Conservation (phyloP, 2,113 vertebrate species). For the Callionymus lyra region DNA sequence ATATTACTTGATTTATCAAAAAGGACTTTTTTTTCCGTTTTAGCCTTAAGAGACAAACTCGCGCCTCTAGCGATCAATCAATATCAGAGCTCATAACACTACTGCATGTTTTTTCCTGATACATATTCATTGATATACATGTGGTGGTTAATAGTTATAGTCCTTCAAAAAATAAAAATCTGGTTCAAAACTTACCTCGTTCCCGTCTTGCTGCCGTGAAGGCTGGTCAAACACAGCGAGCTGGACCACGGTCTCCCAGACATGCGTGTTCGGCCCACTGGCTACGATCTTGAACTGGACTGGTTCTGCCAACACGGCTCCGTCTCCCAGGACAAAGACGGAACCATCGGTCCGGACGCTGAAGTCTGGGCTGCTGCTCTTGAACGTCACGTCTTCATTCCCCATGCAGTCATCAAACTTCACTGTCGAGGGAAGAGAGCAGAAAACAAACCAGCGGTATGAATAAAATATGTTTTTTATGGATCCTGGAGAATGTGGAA, state of each 20-base stretch:
- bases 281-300: conserved; percentile 75
- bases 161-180: no score
- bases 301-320: conserved; percentile 66
- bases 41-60: no score
- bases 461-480: no score
- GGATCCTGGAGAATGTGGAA: no score
- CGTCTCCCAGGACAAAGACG: conserved; percentile 64
- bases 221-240: conserved; percentile 68
- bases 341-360: conserved; percentile 75
- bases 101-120: no score
- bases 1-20: no score
- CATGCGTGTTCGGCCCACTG: conserved; percentile 58
- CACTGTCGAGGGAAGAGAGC: conserved; percentile 63
- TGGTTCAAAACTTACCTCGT: conserved; percentile 64
- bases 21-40: no score
- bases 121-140: no score
- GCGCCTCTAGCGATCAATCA: no score
- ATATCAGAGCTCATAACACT: no score
- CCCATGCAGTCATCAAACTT: conserved; percentile 80
- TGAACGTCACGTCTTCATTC: conserved; percentile 69
- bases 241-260: conserved; percentile 75
- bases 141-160: no score
- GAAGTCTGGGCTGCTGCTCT: conserved; percentile 79
- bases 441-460: neutral
- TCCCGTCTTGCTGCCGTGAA: conserved; percentile 34